These are phyloP conservation scores for Lordiphosa fenestrarum DNA, from an alignment of 2,888 invertebrate species.

Conservation along the genomic window DNA sequence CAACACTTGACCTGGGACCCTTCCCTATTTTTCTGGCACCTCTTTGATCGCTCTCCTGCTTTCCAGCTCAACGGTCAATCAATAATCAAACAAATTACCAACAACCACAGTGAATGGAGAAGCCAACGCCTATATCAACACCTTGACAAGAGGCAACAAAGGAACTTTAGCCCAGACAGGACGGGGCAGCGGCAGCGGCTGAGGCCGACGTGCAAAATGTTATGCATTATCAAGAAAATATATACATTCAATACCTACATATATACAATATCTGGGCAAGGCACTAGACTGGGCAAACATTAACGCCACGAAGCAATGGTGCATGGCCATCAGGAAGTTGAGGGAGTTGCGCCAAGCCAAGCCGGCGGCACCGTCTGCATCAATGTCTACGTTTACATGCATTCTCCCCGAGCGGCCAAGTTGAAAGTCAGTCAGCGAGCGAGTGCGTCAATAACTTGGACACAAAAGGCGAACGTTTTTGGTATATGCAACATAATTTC, in stretches of 20 bases:
- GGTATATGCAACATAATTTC: constrained; percentile 44
- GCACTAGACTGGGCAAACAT: constrained; percentile 44
- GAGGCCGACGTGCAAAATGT: constrained; percentile 38
- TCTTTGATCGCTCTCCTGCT: constrained; percentile 23
- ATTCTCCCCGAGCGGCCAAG: constrained; percentile 19
- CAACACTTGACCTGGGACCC: constrained; percentile 17
- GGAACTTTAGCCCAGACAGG: constrained; percentile 8
- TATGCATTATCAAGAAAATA: constrained; percentile 54
- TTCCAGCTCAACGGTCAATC: constrained; percentile 52
- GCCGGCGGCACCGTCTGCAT: constrained; percentile 15
- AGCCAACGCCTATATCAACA: constrained; percentile 53
- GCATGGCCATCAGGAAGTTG: constrained; percentile 54
- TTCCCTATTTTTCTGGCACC: not conserved
- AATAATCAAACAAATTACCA: constrained; percentile 44
- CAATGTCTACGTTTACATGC: constrained; percentile 38
- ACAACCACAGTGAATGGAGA: constrained; percentile 9
- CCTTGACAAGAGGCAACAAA: constrained; percentile 47
- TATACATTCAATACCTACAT: constrained; percentile 10
- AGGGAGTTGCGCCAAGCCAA: constrained; percentile 8
- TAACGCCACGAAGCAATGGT: constrained; percentile 54
- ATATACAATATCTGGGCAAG: not conserved
- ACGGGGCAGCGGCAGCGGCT: not conserved
- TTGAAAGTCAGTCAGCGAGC: constrained; percentile 41
- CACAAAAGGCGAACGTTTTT: constrained; percentile 39
- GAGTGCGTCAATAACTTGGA: constrained; percentile 50